These are phyloP conservation scores for Pterocles gutturalis DNA, from an alignment of 2,113 vertebrate genomes.

Conservation along the genomic window DNA sequence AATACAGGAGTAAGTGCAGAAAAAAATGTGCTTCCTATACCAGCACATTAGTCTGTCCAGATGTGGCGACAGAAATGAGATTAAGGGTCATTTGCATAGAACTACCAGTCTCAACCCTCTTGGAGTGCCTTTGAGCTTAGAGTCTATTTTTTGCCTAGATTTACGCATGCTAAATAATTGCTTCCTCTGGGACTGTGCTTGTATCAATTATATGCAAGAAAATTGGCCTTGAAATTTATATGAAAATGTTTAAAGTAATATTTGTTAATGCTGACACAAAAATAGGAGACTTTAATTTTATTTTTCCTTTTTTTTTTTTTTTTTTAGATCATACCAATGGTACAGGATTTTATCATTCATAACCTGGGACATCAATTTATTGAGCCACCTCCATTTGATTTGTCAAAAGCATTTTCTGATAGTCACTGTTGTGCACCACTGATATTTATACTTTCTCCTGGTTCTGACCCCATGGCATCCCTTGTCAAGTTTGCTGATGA, in stretches of 20 bases:
- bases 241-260: not conserved
- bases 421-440: conserved; percentile 86
- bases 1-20: not conserved
- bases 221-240: not conserved
- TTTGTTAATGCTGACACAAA: not conserved
- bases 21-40: not conserved
- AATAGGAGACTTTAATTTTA: not conserved
- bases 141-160: not conserved
- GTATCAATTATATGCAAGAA: not conserved
- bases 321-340: conserved; percentile 84
- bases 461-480: conserved; percentile 87
- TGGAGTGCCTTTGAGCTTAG: no score
- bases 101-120: not conserved
- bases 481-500: conserved; percentile 89
- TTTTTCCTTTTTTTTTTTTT: not conserved
- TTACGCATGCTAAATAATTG: not conserved
- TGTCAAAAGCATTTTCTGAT: conserved; percentile 85
- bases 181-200: not conserved
- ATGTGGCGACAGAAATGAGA: not conserved
- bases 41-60: not conserved
- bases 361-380: conserved; percentile 84
- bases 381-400: conserved; percentile 88
- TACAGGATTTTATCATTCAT: conserved; percentile 84
- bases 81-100: not conserved
- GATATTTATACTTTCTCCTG: conserved; percentile 88